Percentiles rank a stretch among this genome's conserved stretches.
phyloP scores from a whole-genome alignment of 2,113 vertebrate species.

The Peromyscus leucopus region DNA sequence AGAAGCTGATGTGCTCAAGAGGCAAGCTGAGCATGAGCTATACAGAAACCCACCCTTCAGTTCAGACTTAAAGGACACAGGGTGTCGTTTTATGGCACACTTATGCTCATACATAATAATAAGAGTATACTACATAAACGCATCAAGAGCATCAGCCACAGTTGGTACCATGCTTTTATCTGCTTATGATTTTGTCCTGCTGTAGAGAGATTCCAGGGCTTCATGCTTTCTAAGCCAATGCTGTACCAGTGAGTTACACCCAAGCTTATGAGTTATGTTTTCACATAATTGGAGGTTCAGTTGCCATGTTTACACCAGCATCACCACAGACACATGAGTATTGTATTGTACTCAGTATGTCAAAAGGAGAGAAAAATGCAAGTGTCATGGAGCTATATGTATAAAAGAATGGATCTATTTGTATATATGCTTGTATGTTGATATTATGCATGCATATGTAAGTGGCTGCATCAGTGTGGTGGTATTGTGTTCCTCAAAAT shows the following conservation, averaged over 20 bases:
- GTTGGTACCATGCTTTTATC: background rate
- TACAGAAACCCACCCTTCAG: background rate
- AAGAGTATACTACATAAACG: background rate
- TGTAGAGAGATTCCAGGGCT: background rate
- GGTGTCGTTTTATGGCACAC: background rate
- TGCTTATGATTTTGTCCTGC: background rate
- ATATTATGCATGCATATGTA: background rate
- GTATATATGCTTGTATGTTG: background rate
- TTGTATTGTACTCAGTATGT: background rate
- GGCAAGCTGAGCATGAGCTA: background rate
- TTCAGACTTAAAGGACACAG: background rate
- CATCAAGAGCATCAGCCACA: background rate
- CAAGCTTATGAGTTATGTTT: background rate
- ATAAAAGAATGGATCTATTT: background rate
- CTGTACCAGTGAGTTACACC: background rate
- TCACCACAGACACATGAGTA: background rate
- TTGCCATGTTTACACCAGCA: background rate
- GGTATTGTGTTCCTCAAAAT: too few species aligned
- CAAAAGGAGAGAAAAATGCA: background rate
- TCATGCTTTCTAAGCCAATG: background rate
- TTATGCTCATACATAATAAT: background rate
- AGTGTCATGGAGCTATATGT: background rate
- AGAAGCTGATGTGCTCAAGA: background rate
- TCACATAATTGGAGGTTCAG: background rate
- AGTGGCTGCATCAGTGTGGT: background rate